Conservation (phyloP, 2,888 invertebrate species). For the Lymantria monacha region DNA sequence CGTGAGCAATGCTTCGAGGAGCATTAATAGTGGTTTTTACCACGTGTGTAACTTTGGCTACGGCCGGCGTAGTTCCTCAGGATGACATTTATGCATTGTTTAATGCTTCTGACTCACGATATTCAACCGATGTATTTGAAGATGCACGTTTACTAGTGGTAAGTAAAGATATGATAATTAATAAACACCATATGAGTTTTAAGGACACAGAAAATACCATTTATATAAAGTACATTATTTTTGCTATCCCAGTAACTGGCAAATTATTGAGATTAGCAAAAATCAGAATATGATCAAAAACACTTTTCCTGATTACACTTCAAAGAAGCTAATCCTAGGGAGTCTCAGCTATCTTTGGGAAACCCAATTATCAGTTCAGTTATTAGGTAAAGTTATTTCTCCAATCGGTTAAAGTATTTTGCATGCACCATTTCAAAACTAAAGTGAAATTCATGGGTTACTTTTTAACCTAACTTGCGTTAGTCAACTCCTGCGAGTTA, state of each 20-base stretch:
- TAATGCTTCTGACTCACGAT: slow-evolving; percentile 24
- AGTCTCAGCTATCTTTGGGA: no score
- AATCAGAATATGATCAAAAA: no score
- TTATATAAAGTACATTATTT: background rate
- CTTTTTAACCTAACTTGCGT: no score
- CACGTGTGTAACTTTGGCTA: slow-evolving; percentile 27
- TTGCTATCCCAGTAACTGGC: background rate
- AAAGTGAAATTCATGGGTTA: no score
- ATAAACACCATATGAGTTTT: background rate
- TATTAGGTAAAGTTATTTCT: no score
- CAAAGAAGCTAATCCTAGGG: no score
- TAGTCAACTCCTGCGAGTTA: no score
- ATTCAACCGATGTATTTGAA: slow-evolving; percentile 57
- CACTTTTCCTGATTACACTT: no score
- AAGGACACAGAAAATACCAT: background rate
- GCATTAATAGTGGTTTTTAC: slow-evolving; percentile 21
- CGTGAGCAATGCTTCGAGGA: slow-evolving; percentile 26
- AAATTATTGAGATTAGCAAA: no score
- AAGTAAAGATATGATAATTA: slow-evolving; percentile 28
- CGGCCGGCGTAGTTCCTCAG: slow-evolving; percentile 41
- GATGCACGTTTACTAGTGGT: slow-evolving; percentile 66
- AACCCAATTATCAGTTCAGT: no score
- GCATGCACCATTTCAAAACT: no score
- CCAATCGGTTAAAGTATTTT: no score
- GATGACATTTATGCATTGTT: slow-evolving; percentile 43